Conservation (phyloP, 2,113 vertebrate genomes). For the Collichthys lucidus region DNA sequence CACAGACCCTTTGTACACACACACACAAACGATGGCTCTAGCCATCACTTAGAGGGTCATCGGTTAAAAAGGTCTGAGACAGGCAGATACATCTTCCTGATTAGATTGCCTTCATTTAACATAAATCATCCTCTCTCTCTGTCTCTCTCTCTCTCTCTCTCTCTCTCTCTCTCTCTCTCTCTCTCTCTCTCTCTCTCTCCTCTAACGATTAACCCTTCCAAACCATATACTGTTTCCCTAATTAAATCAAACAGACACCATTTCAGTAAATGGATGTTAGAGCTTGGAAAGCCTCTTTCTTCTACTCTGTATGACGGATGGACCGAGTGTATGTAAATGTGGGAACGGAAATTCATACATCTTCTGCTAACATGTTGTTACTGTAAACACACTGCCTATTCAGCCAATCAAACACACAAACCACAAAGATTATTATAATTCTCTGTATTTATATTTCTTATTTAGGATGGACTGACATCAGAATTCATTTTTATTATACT, state of each 20-base stretch:
- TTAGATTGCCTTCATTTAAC: constrained; percentile 47
- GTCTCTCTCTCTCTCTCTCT: not conserved
- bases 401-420: not conserved
- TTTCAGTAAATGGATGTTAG: constrained; percentile 21
- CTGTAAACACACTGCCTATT: not conserved
- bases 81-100: constrained; percentile 42
- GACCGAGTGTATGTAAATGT: not conserved
- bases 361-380: not conserved
- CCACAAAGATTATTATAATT: not conserved
- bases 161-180: not conserved
- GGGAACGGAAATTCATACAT: not conserved
- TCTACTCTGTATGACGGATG: not conserved
- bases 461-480: too few species aligned
- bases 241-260: constrained; percentile 39
- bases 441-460: too few species aligned
- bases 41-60: constrained; percentile 30
- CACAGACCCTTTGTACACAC: not conserved
- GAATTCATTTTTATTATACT: not conserved
- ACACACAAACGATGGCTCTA: not conserved
- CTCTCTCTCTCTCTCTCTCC: not conserved
- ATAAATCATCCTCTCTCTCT: not conserved
- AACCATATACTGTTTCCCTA: constrained; percentile 34
- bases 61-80: constrained; percentile 17
- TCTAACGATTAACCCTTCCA: constrained; percentile 13
- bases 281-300: not conserved